Conservation (phyloP, 2,888 invertebrate species). For the Synanthedon vespiformis region DNA sequence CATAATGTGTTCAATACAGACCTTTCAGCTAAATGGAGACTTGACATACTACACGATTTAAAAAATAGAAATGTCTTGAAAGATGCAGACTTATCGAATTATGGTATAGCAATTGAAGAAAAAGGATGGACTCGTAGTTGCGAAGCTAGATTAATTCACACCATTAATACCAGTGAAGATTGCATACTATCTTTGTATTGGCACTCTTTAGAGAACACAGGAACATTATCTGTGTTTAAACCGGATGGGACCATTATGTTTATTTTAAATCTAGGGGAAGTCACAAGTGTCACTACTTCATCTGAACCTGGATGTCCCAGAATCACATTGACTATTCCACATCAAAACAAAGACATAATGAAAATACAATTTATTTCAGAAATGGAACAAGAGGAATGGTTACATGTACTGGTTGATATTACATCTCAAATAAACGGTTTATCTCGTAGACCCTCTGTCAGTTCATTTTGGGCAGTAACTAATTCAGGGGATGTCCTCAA, state of each 20-base stretch:
- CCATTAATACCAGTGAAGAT: constrained; percentile 74
- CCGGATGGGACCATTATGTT: constrained; percentile 84
- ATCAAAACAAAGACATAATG: constrained; percentile 66
- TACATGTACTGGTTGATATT: constrained; percentile 82
- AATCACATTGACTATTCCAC: constrained; percentile 79
- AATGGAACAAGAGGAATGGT: constrained; percentile 91
- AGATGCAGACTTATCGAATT: constrained; percentile 68
- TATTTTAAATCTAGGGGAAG: constrained; percentile 78
- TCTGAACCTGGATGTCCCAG: constrained; percentile 86
- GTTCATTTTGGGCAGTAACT: constrained; percentile 83
- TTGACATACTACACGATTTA: constrained; percentile 77
- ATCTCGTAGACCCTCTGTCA: constrained; percentile 76
- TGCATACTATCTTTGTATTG: constrained; percentile 86
- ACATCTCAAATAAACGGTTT: constrained; percentile 80
- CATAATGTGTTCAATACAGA: constrained; percentile 73
- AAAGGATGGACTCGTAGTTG: constrained; percentile 89
- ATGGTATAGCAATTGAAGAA: constrained; percentile 84
- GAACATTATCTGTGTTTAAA: constrained; percentile 81
- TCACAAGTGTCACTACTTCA: constrained; percentile 80
- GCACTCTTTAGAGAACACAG: constrained; percentile 79
- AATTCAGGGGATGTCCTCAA: constrained; percentile 85
- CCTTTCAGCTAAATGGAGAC: constrained; percentile 80
- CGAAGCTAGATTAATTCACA: constrained; percentile 76
- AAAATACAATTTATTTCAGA: constrained; percentile 85
- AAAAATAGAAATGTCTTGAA: constrained; percentile 66